Percentiles rank a stretch among this genome's conserved stretches.
Conservation (phyloP, 1,140 invertebrate genomes). For the Drosophila simulans region DNA sequence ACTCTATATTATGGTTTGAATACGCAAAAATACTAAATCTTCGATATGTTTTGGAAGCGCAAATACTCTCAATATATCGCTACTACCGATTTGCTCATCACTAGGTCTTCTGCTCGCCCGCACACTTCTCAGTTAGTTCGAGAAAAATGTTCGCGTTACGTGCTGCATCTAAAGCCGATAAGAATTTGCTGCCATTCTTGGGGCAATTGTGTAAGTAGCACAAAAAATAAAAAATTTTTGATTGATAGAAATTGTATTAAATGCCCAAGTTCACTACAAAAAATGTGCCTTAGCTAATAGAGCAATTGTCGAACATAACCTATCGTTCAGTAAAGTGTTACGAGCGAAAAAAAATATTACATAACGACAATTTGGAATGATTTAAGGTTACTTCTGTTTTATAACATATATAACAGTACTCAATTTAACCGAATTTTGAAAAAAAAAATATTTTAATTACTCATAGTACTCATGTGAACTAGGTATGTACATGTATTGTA, state of each 20-base stretch:
- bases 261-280: background rate
- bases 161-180: conserved; percentile 76
- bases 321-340: conserved; percentile 8
- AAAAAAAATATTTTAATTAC: too few species aligned
- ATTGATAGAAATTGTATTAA: background rate
- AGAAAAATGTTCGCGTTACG: conserved; percentile 77
- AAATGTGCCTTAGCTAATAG: background rate
- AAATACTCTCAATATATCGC: too few species aligned
- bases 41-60: too few species aligned
- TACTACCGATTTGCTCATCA: too few species aligned
- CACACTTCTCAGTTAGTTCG: background rate
- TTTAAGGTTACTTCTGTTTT: background rate
- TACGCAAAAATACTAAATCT: too few species aligned
- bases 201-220: conserved; percentile 76
- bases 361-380: conserved; percentile 15
- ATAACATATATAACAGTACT: background rate
- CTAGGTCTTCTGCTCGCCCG: too few species aligned
- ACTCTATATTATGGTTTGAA: too few species aligned
- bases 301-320: conserved; percentile 21
- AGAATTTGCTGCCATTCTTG: conserved; percentile 73
- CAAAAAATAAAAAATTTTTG: background rate
- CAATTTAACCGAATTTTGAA: background rate
- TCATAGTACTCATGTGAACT: too few species aligned
- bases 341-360: conserved; percentile 26
- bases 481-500: too few species aligned